phyloP scores from a whole-genome alignment of 2,113 vertebrate genomes.

The Pangasianodon gigas region DNA sequence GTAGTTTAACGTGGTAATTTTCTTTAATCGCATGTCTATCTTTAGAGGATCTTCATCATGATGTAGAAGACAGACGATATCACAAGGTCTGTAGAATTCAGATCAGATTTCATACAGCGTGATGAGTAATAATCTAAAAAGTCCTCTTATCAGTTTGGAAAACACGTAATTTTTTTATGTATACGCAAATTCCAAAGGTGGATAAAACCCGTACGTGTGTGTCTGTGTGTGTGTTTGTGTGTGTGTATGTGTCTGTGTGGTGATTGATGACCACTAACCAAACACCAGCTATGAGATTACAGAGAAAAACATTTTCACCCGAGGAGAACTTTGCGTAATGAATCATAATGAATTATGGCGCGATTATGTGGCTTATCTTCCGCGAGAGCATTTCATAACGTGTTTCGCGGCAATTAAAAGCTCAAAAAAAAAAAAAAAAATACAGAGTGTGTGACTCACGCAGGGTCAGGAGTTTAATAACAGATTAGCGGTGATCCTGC shows the following conservation, averaged over 20 bases:
- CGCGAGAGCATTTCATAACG: neutral
- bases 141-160: neutral
- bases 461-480: constrained; percentile 32
- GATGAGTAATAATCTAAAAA: neutral
- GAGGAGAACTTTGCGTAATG: constrained; percentile 16
- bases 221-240: constrained; percentile 31
- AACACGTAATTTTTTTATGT: neutral
- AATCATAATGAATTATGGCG: constrained; percentile 35
- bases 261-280: constrained; percentile 42
- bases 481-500: constrained; percentile 28
- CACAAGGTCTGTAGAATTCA: neutral
- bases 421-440: neutral
- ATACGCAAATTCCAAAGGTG: neutral
- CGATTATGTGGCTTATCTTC: constrained; percentile 17
- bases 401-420: constrained; percentile 6
- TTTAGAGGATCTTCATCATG: neutral
- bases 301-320: constrained; percentile 10
- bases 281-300: constrained; percentile 39
- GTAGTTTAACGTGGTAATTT: neutral
- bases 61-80: neutral
- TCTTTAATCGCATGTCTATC: neutral
- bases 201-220: constrained; percentile 26
- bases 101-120: neutral
- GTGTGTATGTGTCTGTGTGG: constrained; percentile 14
- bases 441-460: neutral